phyloP scores from a whole-genome alignment of 2,888 invertebrate genomes.

The Acleris cristana region DNA sequence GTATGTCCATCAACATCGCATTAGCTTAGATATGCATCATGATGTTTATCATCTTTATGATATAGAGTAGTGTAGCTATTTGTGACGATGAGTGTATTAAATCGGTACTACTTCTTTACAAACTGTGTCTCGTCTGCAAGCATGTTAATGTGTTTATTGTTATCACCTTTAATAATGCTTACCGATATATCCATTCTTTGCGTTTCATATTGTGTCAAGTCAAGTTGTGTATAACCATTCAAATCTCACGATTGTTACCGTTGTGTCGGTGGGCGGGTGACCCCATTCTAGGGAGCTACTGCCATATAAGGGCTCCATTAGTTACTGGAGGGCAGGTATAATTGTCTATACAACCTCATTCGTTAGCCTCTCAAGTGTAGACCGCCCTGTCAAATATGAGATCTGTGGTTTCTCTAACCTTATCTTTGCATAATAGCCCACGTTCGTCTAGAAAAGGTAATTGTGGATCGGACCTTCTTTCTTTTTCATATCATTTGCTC shows the following conservation, averaged over 20 bases:
- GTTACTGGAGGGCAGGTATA: constrained; percentile 55
- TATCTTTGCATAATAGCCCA: constrained; percentile 23
- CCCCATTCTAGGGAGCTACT: constrained; percentile 58
- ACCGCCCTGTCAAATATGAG: constrained; percentile 35
- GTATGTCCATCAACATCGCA: constrained; percentile 31
- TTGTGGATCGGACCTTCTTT: not conserved
- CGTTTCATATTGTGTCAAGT: constrained; percentile 54
- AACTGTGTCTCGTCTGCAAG: constrained; percentile 7
- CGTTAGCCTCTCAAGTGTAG: constrained; percentile 37
- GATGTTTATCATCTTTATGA: constrained; percentile 18
- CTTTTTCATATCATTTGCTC: not conserved
- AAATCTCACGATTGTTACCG: constrained; percentile 64
- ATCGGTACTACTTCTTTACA: constrained; percentile 5
- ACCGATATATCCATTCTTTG: constrained; percentile 42
- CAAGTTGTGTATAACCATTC: constrained; percentile 46
- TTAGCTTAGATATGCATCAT: constrained; percentile 32
- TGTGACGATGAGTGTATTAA: constrained; percentile 3
- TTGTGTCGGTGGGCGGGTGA: constrained; percentile 61
- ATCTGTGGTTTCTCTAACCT: constrained; percentile 14
- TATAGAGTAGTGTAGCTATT: constrained; percentile 10
- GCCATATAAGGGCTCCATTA: constrained; percentile 70
- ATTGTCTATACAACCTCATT: constrained; percentile 56
- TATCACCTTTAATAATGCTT: constrained; percentile 32
- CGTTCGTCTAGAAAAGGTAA: constrained; percentile 9
- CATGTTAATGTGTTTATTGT: constrained; percentile 24